These are phyloP conservation scores for Pseudococcus jackbeardsleyi DNA, from an alignment of 2,888 invertebrate species.

Conservation along the genomic window DNA sequence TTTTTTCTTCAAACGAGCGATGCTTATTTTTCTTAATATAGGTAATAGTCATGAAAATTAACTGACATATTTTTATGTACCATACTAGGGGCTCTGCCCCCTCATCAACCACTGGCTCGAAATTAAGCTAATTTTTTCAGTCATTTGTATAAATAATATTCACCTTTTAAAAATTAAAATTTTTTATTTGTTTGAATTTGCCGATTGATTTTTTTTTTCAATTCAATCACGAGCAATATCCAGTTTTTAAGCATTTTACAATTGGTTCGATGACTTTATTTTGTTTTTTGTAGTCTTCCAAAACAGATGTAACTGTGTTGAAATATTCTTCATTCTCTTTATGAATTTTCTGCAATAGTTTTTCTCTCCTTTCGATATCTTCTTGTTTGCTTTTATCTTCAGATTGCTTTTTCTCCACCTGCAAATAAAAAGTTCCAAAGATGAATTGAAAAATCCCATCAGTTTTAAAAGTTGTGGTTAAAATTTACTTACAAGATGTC, in stretches of 20 bases:
- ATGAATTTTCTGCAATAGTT: slow-evolving; percentile 29
- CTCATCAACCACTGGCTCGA: too few species aligned
- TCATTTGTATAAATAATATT: too few species aligned
- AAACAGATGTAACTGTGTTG: background rate
- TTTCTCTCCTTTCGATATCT: background rate
- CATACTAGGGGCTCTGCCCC: too few species aligned
- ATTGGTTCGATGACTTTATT: background rate
- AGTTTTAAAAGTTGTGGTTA: too few species aligned
- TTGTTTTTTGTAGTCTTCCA: slow-evolving; percentile 8
- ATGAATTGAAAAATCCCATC: background rate
- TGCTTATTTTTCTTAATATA: too few species aligned
- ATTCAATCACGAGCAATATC: background rate
- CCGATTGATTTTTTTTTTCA: background rate
- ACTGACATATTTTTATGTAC: too few species aligned
- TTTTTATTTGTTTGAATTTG: too few species aligned
- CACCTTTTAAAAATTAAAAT: too few species aligned
- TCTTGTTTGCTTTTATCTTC: slow-evolving; percentile 14
- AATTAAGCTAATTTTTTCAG: too few species aligned
- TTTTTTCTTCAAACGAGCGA: too few species aligned
- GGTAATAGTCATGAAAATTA: too few species aligned
- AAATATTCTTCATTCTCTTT: slow-evolving; percentile 21
- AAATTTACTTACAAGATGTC: too few species aligned
- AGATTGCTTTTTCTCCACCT: background rate
- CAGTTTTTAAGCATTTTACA: background rate
- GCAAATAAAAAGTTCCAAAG: background rate